phyloP scores from a whole-genome alignment of 2,113 vertebrate genomes.

The Callocephalon fimbriatum region DNA sequence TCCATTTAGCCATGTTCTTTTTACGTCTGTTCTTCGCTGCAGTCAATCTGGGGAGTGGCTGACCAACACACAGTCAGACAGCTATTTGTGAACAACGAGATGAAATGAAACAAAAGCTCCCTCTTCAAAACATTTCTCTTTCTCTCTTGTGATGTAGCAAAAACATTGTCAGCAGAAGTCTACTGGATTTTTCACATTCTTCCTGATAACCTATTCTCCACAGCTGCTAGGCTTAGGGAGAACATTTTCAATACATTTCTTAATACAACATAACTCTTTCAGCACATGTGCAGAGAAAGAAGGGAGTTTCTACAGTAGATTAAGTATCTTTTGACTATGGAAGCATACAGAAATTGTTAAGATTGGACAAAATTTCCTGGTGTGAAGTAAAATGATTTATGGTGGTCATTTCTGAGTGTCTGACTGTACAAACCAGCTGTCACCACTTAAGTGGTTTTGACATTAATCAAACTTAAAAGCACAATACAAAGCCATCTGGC shows the following conservation, averaged over 20 bases:
- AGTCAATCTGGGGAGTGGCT: background rate
- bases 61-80: background rate
- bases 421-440: background rate
- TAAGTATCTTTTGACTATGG: background rate
- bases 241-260: background rate
- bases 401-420: background rate
- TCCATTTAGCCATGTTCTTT: background rate
- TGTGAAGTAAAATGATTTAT: background rate
- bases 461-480: background rate
- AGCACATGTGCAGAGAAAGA: background rate
- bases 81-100: background rate
- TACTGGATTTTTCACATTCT: background rate
- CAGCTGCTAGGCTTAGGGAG: accelerated
- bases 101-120: background rate
- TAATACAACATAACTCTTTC: background rate
- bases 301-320: background rate
- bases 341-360: background rate
- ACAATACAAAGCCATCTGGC: background rate
- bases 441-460: background rate
- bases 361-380: background rate
- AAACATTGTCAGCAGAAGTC: background rate
- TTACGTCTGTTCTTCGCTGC: background rate
- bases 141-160: background rate
- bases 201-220: background rate
- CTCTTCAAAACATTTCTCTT: background rate